Evolutionary conservation across 64 coral and sea anemone species (phyloP), one percentile per base, ranked within the genome.

Genomic region (Stylophora pistillata): DNA sequence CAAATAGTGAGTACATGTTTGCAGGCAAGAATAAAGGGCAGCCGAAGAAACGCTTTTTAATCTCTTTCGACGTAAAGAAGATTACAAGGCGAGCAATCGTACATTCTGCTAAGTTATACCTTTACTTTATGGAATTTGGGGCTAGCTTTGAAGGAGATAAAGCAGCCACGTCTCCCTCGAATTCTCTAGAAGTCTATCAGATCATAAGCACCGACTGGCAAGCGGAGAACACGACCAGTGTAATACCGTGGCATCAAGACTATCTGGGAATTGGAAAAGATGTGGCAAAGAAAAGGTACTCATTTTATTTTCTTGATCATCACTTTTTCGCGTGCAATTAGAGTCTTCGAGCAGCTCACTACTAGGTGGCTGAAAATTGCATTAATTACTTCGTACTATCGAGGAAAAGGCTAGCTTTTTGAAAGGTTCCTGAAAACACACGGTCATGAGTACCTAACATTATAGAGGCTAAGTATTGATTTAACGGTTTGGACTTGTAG

Each of bases 181-280:
- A 99, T 76, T 73, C 89, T 18, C 56, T 99, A 20, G 97, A 99
- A 12, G 93, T 80, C 20, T 99, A 99, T 86, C 93, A 91, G 30
- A 88, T 99, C 18, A 93, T 85, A 63, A 99, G 97, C 65, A 95
- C 93, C 1, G 90, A 92, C 28, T 99, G 97, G 97, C 32, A 73
- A 34, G 71, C 82, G 10, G 53, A 37, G 26, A 99, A 99, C 53
- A 93, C 93, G 5, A 93, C 97, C 5, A 87, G 90, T 9, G 82
- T 95, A 26, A 90, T 99, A 52, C 97, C 97, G 1, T 99, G 97
- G 97, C 87, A 99, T 85, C 90, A 95, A 37, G 86, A 99, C 57
- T 99, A 95, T 47, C 66, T 99, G 21, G 97, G 97, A 61, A 56
- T 99, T 30, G 87, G 93, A 20, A 87, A 56, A 29, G 97, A 99